Percentiles rank a stretch among this genome's conserved stretches.
Conservation (phyloP, 2,113 vertebrate genomes). For the Euleptes europaea region DNA sequence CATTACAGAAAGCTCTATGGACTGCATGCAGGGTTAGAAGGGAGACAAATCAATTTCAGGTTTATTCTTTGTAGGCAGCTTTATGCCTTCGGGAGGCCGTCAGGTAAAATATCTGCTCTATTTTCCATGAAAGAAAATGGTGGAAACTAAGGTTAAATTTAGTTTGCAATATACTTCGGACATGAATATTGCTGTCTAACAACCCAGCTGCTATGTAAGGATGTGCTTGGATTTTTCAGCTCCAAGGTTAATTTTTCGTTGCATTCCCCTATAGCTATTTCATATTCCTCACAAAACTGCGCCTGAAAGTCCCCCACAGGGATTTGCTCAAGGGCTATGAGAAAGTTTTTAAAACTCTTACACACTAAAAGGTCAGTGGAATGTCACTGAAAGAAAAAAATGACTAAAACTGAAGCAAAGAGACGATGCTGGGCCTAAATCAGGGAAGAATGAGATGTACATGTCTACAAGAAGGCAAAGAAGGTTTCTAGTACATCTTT, state of each 20-base stretch:
- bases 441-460: constrained; percentile 19
- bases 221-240: constrained; percentile 8
- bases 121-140: background rate
- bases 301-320: constrained; percentile 2
- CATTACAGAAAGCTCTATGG: accelerated
- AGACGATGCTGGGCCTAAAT: background rate
- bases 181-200: background rate
- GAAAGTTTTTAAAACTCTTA: constrained; percentile 37
- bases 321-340: constrained; percentile 44
- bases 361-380: constrained; percentile 39
- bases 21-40: background rate
- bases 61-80: background rate
- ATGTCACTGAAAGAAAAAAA: constrained; percentile 28
- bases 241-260: constrained; percentile 7
- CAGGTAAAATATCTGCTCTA: background rate
- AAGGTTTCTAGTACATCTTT: background rate
- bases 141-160: background rate
- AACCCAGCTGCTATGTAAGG: constrained; percentile 42
- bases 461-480: background rate
- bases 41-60: background rate
- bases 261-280: background rate
- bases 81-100: background rate
- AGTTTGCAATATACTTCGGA: constrained; percentile 1
- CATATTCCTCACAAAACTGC: constrained; percentile 42
- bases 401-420: constrained; percentile 2